phyloP scores from a whole-genome alignment of 2,888 invertebrate genomes.

The Pheosia tremula region DNA sequence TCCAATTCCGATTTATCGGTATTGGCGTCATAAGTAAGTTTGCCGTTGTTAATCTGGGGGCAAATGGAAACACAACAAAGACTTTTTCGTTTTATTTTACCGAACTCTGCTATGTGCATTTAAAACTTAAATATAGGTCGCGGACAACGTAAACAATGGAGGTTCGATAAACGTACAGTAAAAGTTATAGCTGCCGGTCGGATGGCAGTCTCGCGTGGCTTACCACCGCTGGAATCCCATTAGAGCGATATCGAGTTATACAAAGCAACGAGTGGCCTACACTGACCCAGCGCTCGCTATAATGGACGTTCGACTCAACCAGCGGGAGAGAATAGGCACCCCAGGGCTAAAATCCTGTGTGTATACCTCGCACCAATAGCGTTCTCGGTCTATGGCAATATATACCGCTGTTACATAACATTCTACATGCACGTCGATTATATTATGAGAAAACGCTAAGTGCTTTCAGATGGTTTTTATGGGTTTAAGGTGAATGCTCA shows the following conservation, averaged over 20 bases:
- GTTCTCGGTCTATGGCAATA: slow-evolving; percentile 3
- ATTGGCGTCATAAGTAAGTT: too few species aligned
- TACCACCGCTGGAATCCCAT: slow-evolving; percentile 75
- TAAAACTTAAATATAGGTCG: slow-evolving; percentile 48
- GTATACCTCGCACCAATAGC: slow-evolving; percentile 21
- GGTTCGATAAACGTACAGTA: slow-evolving; percentile 57
- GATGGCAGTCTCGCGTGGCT: slow-evolving; percentile 69
- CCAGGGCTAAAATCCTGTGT: slow-evolving; percentile 47
- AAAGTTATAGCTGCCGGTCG: slow-evolving; percentile 51
- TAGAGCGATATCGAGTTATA: slow-evolving; percentile 78
- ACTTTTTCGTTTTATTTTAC: background rate
- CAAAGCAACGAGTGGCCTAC: slow-evolving; percentile 57
- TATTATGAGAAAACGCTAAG: slow-evolving; percentile 3
- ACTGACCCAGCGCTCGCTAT: slow-evolving; percentile 57
- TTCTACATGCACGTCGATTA: background rate
- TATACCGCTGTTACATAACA: background rate
- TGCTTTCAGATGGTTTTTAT: slow-evolving; percentile 8
- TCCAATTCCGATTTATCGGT: too few species aligned
- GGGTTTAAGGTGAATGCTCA: too few species aligned
- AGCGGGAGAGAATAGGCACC: slow-evolving; percentile 50
- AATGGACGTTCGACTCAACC: slow-evolving; percentile 49
- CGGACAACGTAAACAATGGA: slow-evolving; percentile 57
- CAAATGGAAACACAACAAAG: background rate
- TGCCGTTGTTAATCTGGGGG: background rate
- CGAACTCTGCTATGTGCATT: background rate